phyloP scores from a whole-genome alignment of 2,113 vertebrate genomes.

The Rhipidura dahli region DNA sequence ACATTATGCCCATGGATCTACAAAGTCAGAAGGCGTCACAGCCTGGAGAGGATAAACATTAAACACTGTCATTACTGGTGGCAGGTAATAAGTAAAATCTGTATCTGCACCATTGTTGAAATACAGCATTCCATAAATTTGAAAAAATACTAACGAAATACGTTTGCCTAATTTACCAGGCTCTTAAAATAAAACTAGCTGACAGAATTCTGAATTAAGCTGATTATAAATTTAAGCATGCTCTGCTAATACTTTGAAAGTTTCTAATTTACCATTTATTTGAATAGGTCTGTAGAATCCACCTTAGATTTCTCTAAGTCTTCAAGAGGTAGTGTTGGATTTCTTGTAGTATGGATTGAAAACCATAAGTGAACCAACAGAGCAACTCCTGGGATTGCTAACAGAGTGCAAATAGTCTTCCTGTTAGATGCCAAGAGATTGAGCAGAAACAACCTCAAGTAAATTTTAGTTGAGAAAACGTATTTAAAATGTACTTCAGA shows the following conservation, averaged over 20 bases:
- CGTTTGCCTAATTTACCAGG: not conserved
- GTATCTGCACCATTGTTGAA: not conserved
- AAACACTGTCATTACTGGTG: slow-evolving; percentile 1
- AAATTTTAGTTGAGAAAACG: not conserved
- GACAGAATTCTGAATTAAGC: slow-evolving; percentile 30
- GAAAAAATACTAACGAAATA: not conserved
- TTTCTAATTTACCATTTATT: not conserved
- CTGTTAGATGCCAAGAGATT: not conserved
- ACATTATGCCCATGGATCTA: slow-evolving; percentile 5
- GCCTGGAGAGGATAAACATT: slow-evolving; percentile 19
- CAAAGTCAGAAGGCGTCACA: slow-evolving; percentile 32
- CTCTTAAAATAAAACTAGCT: slow-evolving; percentile 38
- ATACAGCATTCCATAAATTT: not conserved
- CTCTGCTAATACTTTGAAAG: not conserved
- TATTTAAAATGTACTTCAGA: not conserved
- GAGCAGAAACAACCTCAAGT: not conserved
- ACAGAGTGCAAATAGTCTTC: not conserved
- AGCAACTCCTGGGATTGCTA: not conserved
- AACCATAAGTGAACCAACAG: not conserved
- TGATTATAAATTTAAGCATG: slow-evolving; percentile 18
- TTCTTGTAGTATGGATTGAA: not conserved
- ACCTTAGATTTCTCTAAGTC: not conserved
- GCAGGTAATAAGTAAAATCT: slow-evolving; percentile 35
- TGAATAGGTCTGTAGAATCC: not conserved
- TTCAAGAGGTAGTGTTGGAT: not conserved